Conservation (phyloP, 2,113 vertebrate genomes). For the Chionomys nivalis region DNA sequence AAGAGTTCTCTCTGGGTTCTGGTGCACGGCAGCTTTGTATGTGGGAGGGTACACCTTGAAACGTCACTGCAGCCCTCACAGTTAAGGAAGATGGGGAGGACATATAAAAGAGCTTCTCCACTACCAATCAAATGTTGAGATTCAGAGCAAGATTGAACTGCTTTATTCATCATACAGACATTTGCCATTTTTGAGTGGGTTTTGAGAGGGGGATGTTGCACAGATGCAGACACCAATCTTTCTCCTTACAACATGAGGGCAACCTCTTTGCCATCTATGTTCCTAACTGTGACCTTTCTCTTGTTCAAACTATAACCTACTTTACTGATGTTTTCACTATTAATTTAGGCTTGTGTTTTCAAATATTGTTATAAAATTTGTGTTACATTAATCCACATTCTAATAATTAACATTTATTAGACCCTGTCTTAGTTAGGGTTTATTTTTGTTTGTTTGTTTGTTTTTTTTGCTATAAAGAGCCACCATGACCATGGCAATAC, state of each 20-base stretch:
- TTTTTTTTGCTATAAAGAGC: not conserved
- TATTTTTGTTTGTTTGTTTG: too few relatives aligned
- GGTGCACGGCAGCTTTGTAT: not conserved
- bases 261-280: too few relatives aligned
- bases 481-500: not conserved
- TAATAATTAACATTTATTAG: not conserved
- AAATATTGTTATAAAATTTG: not conserved
- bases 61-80: not conserved
- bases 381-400: not conserved
- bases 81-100: not conserved
- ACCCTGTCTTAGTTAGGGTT: not conserved
- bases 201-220: too few relatives aligned
- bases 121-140: not conserved
- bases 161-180: not conserved
- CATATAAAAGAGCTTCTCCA: not conserved
- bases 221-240: not conserved
- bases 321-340: not conserved
- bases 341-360: not conserved
- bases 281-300: not conserved
- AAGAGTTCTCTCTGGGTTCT: not conserved
- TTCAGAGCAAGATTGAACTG: fast-evolving
- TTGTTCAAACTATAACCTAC: not conserved
- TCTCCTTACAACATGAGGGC: not conserved
- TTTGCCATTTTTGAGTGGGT: not conserved
- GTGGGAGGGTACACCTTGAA: not conserved